Conservation (phyloP, 2,888 invertebrate species). For the Melinaea marsaeus region DNA sequence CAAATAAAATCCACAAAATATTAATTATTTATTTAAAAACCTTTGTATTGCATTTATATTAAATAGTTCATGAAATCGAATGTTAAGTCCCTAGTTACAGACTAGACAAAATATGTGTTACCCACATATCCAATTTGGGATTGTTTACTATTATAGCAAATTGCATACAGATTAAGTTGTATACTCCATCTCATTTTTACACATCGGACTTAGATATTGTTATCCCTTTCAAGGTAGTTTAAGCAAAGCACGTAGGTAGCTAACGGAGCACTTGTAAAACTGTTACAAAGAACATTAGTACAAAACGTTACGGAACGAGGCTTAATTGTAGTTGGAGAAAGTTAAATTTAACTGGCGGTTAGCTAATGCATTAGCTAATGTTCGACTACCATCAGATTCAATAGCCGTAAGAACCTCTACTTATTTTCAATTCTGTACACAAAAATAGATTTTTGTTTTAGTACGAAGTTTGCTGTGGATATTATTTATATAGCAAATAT, state of each 20-base stretch:
- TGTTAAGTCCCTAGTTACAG: background rate
- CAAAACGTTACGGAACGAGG: constrained; percentile 30
- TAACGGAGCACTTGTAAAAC: constrained; percentile 39
- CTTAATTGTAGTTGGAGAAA: constrained; percentile 31
- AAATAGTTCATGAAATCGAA: too few species aligned
- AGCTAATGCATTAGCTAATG: constrained; percentile 32
- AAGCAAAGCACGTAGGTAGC: constrained; percentile 23
- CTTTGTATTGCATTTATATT: too few species aligned
- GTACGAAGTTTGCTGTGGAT: background rate
- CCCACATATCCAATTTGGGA: constrained; percentile 12
- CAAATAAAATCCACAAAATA: too few species aligned
- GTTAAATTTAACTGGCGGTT: constrained; percentile 35
- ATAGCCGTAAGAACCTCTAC: constrained; percentile 1
- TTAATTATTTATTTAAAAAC: too few species aligned
- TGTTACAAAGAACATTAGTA: constrained; percentile 31
- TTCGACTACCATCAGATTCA: constrained; percentile 19
- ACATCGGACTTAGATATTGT: background rate
- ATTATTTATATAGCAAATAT: too few species aligned
- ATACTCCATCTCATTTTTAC: constrained; percentile 6
- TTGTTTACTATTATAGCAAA: constrained; percentile 15
- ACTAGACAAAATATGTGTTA: background rate
- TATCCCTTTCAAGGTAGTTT: constrained; percentile 12
- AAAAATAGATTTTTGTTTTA: background rate
- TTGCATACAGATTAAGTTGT: constrained; percentile 9
- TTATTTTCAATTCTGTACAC: constrained; percentile 3